A percentile compares a stretch with the other conserved stretches of the same genome.
Conservation (phyloP, 2,113 vertebrate species). For the Alces alces region DNA sequence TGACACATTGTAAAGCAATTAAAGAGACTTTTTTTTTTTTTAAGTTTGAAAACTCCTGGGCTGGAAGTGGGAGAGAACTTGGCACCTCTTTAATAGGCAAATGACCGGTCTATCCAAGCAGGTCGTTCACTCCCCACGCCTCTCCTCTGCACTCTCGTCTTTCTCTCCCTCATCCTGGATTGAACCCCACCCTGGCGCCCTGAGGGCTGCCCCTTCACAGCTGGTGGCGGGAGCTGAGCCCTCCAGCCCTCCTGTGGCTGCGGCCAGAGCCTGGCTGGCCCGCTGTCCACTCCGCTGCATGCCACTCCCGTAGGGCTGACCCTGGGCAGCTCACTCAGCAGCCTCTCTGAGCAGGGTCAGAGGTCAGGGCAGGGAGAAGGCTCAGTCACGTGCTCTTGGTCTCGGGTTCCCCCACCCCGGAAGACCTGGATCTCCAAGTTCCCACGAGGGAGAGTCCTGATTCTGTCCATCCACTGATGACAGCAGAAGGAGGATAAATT, state of each 20-base stretch:
- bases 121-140: rapidly evolving
- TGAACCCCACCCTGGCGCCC: not conserved
- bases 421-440: not conserved
- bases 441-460: not conserved
- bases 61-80: not conserved
- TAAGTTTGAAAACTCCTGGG: not conserved
- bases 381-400: not conserved
- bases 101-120: not conserved
- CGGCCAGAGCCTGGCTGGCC: not conserved
- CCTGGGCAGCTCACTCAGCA: not conserved
- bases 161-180: not conserved
- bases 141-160: not conserved
- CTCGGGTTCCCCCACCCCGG: not conserved
- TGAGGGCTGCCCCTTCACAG: not conserved
- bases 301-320: not conserved
- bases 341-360: not conserved
- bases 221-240: not conserved
- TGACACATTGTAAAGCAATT: not conserved
- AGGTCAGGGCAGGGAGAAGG: not conserved
- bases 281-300: rapidly evolving
- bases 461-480: not conserved
- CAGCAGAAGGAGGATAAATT: not conserved
- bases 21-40: not conserved
- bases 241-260: not conserved
- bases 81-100: not conserved